These are phyloP conservation scores for Acanthaster planci DNA, from an alignment of 35 echinoderm and acorn worm species.

Conservation along the genomic window DNA sequence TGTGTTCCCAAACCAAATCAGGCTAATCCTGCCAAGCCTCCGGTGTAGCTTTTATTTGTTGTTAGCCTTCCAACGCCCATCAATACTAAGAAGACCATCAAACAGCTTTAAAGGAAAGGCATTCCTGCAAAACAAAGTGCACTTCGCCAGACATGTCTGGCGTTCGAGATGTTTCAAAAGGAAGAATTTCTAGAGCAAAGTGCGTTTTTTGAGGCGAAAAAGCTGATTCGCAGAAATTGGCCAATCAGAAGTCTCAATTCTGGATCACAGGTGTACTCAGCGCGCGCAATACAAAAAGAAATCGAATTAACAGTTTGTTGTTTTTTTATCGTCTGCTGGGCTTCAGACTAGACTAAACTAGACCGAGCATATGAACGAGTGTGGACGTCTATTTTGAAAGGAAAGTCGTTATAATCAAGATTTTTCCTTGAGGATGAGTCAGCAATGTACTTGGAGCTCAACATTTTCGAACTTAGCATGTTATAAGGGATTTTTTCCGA, in stretches of 20 bases:
- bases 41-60: too few relatives aligned
- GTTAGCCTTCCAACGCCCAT: too few relatives aligned
- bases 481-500: slow-evolving; percentile 21
- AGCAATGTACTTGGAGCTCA: background rate
- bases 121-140: too few relatives aligned
- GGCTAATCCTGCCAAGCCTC: too few relatives aligned
- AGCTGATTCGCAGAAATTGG: background rate
- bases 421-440: background rate
- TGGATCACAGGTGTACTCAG: background rate
- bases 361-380: too few relatives aligned
- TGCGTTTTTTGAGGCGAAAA: background rate
- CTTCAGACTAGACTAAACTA: background rate
- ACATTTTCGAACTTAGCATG: background rate
- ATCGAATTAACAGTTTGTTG: background rate
- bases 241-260: slow-evolving; percentile 12
- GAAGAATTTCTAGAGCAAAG: background rate
- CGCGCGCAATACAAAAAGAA: slow-evolving; percentile 14
- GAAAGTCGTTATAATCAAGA: too few relatives aligned
- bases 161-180: background rate
- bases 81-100: too few relatives aligned
- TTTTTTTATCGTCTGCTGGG: background rate
- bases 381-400: too few relatives aligned
- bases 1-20: too few relatives aligned
- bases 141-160: background rate
- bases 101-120: too few relatives aligned